A percentile compares a stretch with the other conserved stretches of the same genome.
Conservation (phyloP, 1,140 invertebrate genomes). For the Marisa cornuarietis region DNA sequence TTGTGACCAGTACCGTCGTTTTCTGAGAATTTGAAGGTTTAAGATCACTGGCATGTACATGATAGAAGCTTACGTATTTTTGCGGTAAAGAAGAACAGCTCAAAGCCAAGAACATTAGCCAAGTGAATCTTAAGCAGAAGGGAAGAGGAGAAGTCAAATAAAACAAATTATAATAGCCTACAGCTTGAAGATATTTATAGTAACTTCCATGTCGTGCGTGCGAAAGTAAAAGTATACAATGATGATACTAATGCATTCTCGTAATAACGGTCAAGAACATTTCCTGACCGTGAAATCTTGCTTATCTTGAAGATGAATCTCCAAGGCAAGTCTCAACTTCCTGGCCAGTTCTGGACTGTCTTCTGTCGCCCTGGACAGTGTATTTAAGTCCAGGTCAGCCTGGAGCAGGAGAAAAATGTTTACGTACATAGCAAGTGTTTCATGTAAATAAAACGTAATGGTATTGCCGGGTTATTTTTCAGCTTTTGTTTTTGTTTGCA, state of each 20-base stretch:
- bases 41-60: background rate
- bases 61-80: background rate
- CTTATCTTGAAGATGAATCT: conserved; percentile 34
- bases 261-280: too few species aligned
- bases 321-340: conserved; percentile 41
- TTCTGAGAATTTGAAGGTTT: conserved; percentile 30
- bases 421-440: background rate
- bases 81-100: too few species aligned
- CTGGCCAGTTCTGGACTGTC: conserved; percentile 41
- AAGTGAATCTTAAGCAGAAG: too few species aligned
- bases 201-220: too few species aligned
- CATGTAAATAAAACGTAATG: background rate
- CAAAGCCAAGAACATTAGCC: too few species aligned
- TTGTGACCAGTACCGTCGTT: conserved; percentile 51
- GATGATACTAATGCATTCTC: too few species aligned
- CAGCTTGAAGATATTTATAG: too few species aligned
- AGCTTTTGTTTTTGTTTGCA: background rate
- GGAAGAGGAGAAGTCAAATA: too few species aligned
- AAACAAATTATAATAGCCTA: too few species aligned
- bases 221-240: too few species aligned
- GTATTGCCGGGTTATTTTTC: background rate
- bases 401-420: conserved; percentile 10
- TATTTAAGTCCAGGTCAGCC: conserved; percentile 30
- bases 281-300: conserved; percentile 45
- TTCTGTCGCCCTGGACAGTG: conserved; percentile 37